These are phyloP conservation scores for Balaenoptera acutorostrata DNA, from an alignment of 2,113 vertebrate species.

Conservation along the genomic window DNA sequence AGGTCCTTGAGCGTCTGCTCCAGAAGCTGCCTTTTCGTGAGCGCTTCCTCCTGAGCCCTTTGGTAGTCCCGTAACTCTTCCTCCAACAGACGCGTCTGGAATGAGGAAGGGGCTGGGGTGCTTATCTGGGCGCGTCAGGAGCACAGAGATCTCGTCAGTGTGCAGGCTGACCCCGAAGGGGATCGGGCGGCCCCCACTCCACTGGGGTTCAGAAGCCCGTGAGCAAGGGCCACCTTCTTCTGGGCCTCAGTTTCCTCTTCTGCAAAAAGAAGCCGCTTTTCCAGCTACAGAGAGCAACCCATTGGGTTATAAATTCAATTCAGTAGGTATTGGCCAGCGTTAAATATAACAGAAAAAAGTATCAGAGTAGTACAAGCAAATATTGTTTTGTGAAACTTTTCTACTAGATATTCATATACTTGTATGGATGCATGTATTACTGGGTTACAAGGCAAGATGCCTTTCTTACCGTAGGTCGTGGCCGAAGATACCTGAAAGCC, in stretches of 20 bases:
- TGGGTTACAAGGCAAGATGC: neutral
- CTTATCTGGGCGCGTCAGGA: neutral
- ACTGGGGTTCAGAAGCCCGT: neutral
- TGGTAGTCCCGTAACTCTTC: conserved; percentile 87
- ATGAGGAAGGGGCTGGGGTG: neutral
- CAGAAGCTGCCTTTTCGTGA: conserved; percentile 84
- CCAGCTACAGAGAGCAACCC: neutral
- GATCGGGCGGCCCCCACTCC: accelerated
- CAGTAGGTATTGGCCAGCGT: neutral
- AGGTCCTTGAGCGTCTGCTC: conserved; percentile 88
- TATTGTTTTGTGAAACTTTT: neutral
- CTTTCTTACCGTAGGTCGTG: neutral
- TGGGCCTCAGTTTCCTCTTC: neutral
- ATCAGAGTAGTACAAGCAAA: neutral
- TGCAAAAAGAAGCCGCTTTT: neutral
- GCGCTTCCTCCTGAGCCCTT: conserved; percentile 87
- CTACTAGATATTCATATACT: neutral
- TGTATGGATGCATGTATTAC: neutral
- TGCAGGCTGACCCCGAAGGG: neutral
- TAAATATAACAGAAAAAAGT: neutral
- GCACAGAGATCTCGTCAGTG: neutral
- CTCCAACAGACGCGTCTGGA: conserved; percentile 86
- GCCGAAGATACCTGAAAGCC: neutral
- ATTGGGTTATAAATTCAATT: neutral
- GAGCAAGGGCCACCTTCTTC: neutral